Evolutionary conservation across 2,797 vertebrate species (phyloP).

Genomic region (Falco peregrinus): DNA sequence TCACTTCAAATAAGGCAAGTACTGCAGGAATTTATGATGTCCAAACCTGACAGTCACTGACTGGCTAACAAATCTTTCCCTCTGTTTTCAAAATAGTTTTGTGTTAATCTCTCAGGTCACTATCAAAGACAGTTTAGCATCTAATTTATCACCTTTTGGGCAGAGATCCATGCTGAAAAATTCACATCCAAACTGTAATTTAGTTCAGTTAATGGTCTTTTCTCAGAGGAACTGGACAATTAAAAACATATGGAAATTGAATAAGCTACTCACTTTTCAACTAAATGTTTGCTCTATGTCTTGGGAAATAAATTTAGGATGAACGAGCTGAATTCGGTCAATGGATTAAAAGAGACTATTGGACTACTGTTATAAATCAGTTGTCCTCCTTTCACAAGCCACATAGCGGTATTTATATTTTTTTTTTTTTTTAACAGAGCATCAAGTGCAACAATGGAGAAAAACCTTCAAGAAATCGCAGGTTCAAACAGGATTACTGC

Average conservation of each 20-base stretch:
- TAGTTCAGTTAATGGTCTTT: conserved; percentile 61
- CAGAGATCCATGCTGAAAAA: conserved; percentile 63
- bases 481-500: conserved; percentile 2
- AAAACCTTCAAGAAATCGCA: conserved; percentile 11
- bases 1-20: neutral
- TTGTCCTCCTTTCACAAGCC: conserved; percentile 9
- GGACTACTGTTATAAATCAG: conserved; percentile 34
- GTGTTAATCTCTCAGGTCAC: conserved; percentile 62
- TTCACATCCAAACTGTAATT: conserved; percentile 68
- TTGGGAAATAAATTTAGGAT: conserved; percentile 51
- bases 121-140: conserved; percentile 61
- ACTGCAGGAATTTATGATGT: conserved; percentile 41
- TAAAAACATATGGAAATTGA: conserved; percentile 65
- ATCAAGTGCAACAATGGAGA: neutral
- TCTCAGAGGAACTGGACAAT: conserved; percentile 66
- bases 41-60: neutral
- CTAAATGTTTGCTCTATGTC: conserved; percentile 46
- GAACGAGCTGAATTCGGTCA: conserved; percentile 51
- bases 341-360: conserved; percentile 18
- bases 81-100: conserved; percentile 60
- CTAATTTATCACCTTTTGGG: conserved; percentile 71
- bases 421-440: neutral
- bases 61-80: conserved; percentile 35
- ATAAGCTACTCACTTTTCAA: conserved; percentile 50
- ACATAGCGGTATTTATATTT: neutral